Base-by-base conservation (phyloP, 2,888 invertebrate genomes). In the Himalopsyche japonica region DNA sequence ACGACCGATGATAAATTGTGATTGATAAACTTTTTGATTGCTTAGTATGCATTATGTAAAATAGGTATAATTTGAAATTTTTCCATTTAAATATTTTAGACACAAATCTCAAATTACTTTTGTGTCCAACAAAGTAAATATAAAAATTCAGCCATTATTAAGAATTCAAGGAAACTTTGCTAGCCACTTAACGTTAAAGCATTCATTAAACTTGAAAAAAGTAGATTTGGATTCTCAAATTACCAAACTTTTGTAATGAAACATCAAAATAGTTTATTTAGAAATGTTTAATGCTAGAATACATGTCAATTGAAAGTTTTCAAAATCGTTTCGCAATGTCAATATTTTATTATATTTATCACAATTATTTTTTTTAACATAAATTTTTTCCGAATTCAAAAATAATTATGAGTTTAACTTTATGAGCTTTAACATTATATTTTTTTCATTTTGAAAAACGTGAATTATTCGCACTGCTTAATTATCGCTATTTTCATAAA, bases 131-230 rank as follows among this genome's bases (percentile, higher is more conserved):
- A 76, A 76, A 76, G 18, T 30, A 78, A 43, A 57, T 78, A 82
- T n/a, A n/a, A n/a, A n/a, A 32, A 82, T 43, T 78, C 57, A 82
- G 64, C 78, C 34, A 82, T 37, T 82, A 78, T 82, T 57, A 78
- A 34, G 24, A 77, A 82, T 82, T 57, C 82, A 82, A 49, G 82
- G 24, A 82, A 77, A 48, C 76, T 76, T 30, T 81, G 48, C 48
- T 76, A 18, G 47, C 77, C 57, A 12, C 48, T 49, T 78, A 27
- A 20, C 32, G 57, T 78, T 78, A 78, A 82, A 81, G 81, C 82
- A 78, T 64, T 24, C n/a, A 57, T n/a, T n/a, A n/a, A n/a, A 57
- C 57, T 57, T 57, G 20, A 3, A 57, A 57, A 57, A 20, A 20
- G 6, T 7, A 7, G 57, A n/a, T 7, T 20, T 7, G 7, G 20